Conservation (phyloP, 2,797 vertebrate genomes). For the Cirrhinus molitorella region DNA sequence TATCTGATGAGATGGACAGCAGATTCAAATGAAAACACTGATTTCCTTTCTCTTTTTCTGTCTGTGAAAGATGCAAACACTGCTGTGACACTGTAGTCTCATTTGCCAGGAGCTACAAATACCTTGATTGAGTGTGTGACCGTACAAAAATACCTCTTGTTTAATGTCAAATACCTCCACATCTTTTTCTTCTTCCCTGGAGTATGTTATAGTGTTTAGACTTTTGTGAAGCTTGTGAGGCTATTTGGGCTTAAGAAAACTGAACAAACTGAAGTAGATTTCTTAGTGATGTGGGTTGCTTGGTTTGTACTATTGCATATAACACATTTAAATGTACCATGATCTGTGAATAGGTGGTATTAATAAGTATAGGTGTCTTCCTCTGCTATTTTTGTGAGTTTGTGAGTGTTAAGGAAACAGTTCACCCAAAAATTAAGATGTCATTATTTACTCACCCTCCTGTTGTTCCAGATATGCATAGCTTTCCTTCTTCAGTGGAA, state of each 20-base stretch:
- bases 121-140: slow-evolving; percentile 25
- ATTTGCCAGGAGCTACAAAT: slow-evolving; percentile 51
- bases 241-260: background rate
- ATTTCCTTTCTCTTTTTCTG: slow-evolving; percentile 28
- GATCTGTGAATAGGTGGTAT: background rate
- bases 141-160: slow-evolving; percentile 18
- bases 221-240: background rate
- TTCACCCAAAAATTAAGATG: background rate
- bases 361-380: background rate
- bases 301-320: background rate
- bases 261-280: slow-evolving; percentile 9
- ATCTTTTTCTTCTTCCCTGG: background rate
- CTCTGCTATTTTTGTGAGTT: too few relatives aligned
- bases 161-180: slow-evolving; percentile 26
- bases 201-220: background rate
- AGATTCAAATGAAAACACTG: slow-evolving; percentile 57
- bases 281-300: background rate
- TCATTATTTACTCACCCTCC: background rate
- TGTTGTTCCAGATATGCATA: background rate
- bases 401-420: background rate
- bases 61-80: slow-evolving; percentile 47
- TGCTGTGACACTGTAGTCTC: slow-evolving; percentile 37
- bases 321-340: background rate
- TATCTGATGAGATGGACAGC: slow-evolving; percentile 52
- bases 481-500: background rate